Percentiles rank a stretch among this genome's conserved stretches.
Evolutionary conservation across 2,113 vertebrate species (phyloP).

Genomic region (Synodontis membranacea): DNA sequence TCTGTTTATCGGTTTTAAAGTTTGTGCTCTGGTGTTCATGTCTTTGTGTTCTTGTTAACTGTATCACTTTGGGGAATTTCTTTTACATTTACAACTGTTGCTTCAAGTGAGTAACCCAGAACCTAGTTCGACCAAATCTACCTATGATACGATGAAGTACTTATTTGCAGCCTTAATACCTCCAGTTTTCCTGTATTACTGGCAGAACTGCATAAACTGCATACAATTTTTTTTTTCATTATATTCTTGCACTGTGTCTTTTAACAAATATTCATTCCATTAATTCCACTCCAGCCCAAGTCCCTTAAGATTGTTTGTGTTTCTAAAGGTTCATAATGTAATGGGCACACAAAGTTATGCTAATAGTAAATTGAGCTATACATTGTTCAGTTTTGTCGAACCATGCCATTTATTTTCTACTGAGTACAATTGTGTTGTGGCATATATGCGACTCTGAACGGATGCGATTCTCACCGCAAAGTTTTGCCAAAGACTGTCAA

Average conservation of each 20-base stretch:
- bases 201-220: background rate
- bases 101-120: background rate
- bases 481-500: conserved; percentile 5
- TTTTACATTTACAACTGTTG: conserved; percentile 1
- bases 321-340: background rate
- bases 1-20: background rate
- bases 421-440: background rate
- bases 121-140: background rate
- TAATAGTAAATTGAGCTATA: background rate
- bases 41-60: background rate
- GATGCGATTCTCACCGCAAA: background rate
- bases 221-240: background rate
- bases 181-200: background rate
- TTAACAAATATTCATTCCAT: background rate
- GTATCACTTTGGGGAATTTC: background rate
- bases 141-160: background rate
- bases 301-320: background rate
- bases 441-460: background rate
- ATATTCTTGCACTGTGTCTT: background rate
- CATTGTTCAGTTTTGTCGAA: background rate
- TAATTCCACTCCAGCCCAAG: background rate
- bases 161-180: background rate
- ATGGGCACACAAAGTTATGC: background rate
- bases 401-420: background rate
- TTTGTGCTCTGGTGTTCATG: background rate